These are phyloP conservation scores for Phallusia fumigata DNA, from an alignment of 23 tunicate species.

Conservation along the genomic window DNA sequence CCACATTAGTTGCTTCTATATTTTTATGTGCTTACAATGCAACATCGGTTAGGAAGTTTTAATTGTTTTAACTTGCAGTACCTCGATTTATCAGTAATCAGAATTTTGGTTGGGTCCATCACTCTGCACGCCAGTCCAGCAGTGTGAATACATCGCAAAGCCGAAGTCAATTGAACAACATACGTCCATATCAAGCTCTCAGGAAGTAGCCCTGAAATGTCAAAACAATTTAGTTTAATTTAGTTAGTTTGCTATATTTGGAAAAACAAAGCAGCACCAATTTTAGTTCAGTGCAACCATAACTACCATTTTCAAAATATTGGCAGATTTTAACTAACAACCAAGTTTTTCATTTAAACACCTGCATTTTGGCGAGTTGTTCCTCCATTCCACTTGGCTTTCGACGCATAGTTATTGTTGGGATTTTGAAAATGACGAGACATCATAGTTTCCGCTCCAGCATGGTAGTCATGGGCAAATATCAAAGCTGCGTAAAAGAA, in stretches of 20 bases:
- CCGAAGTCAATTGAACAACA: conserved; percentile 93
- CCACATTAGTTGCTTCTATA: too few species aligned
- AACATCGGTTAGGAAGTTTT: too few species aligned
- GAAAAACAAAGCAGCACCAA: too few species aligned
- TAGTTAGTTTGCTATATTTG: too few species aligned
- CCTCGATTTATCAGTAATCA: conserved; percentile 91
- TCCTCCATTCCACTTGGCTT: conserved; percentile 87
- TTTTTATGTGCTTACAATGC: too few species aligned
- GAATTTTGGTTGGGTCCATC: conserved; percentile 81
- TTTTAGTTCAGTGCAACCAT: too few species aligned
- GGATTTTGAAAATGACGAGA: conserved; percentile 81
- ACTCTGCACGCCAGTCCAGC: conserved; percentile 88
- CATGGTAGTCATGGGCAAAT: conserved; percentile 94
- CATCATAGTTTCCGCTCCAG: conserved; percentile 95
- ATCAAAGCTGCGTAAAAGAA: conserved; percentile 58
- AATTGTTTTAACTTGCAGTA: too few species aligned
- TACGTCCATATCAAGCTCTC: conserved; percentile 95
- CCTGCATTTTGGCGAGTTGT: conserved; percentile 63
- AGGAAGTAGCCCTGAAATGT: conserved; percentile 74
- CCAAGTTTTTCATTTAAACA: not conserved
- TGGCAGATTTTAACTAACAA: too few species aligned
- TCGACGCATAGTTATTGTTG: conserved; percentile 72
- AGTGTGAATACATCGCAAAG: conserved; percentile 79
- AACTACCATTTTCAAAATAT: too few species aligned
- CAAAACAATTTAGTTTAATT: too few species aligned